Conservation (phyloP, 1,140 invertebrate genomes). For the Cydia fagiglandana region DNA sequence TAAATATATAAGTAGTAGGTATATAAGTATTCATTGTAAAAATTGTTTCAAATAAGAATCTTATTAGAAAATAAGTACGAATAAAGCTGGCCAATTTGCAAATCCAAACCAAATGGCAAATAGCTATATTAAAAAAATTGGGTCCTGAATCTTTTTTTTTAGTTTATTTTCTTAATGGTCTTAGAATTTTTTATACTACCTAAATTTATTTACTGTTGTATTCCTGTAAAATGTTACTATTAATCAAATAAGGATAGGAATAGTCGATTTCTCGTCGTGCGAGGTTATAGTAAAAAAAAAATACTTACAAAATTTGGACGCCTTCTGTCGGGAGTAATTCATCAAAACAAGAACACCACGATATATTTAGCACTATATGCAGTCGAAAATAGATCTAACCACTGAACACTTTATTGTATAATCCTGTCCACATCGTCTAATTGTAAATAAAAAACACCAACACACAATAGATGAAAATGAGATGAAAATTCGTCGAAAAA, state of each 20-base stretch:
- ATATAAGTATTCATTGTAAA: too few species aligned
- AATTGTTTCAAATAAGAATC: background rate
- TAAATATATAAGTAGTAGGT: too few species aligned
- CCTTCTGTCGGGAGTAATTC: slow-evolving; percentile 14
- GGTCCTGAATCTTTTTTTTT: background rate
- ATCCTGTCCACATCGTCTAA: slow-evolving; percentile 16
- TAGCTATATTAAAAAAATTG: background rate
- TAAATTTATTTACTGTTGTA: background rate
- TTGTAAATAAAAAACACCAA: slow-evolving; percentile 25
- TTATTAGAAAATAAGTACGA: background rate
- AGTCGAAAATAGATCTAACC: slow-evolving; percentile 29
- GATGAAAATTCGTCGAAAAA: slow-evolving; percentile 30
- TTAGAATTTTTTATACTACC: background rate
- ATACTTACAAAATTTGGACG: slow-evolving; percentile 29
- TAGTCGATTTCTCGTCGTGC: background rate
- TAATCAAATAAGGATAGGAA: background rate
- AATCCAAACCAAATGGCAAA: background rate
- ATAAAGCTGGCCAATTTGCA: background rate
- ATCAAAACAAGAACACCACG: slow-evolving; percentile 29
- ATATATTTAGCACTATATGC: slow-evolving; percentile 30
- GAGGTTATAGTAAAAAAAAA: background rate
- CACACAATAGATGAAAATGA: slow-evolving; percentile 23
- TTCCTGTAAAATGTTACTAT: background rate
- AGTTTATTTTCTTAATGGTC: background rate
- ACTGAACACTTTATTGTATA: slow-evolving; percentile 28